phyloP scores from a whole-genome alignment of 2,888 invertebrate species.

The Heliconius ethilla region DNA sequence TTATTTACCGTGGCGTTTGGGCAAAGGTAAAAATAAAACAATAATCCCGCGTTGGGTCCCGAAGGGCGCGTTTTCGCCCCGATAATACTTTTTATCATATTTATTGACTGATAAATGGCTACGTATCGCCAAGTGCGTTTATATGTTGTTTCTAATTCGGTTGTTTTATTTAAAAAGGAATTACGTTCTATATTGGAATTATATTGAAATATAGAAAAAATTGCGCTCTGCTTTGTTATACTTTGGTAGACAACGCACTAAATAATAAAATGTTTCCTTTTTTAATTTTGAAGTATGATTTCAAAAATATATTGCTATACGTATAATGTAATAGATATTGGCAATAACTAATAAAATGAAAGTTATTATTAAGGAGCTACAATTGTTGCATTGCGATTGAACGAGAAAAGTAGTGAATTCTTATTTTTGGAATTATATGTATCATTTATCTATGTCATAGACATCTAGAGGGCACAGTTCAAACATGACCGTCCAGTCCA shows the following conservation, averaged over 20 bases:
- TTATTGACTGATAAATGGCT: conserved; percentile 80
- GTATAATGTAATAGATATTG: background rate
- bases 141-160: conserved; percentile 62
- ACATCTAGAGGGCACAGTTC: background rate
- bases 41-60: conserved; percentile 69
- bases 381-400: no score
- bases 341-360: background rate
- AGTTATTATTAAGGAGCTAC: background rate
- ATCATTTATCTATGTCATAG: background rate
- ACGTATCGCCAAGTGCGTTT: conserved; percentile 72
- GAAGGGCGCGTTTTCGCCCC: conserved; percentile 73
- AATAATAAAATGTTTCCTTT: no score
- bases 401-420: no score
- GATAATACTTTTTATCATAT: conserved; percentile 82
- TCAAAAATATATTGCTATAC: background rate
- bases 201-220: background rate
- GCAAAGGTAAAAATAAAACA: conserved; percentile 78
- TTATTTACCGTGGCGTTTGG: conserved; percentile 60
- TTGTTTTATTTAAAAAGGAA: conserved; percentile 35
- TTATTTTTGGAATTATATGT: no score
- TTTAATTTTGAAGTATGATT: no score
- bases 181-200: background rate
- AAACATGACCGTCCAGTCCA: background rate
- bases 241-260: no score
- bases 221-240: background rate